Percentiles rank a stretch among this genome's conserved stretches.
phyloP scores from a whole-genome alignment of 2,797 vertebrate genomes.

The Coilia nasus region DNA sequence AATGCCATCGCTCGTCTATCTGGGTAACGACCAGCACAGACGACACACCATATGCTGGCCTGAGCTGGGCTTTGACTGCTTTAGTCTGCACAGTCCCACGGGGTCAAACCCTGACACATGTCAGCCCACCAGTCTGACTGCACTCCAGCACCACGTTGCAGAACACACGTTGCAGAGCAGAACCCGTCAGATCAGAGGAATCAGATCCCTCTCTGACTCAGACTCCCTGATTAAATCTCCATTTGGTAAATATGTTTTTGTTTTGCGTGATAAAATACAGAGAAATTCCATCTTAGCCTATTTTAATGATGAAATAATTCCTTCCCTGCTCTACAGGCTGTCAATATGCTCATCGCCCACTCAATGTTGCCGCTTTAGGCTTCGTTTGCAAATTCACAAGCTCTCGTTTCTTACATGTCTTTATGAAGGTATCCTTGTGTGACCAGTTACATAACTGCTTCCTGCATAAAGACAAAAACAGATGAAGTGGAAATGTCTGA shows the following conservation, averaged over 20 bases:
- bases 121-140: background rate
- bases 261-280: background rate
- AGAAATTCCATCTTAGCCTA: background rate
- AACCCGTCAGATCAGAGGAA: background rate
- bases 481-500: too few relatives aligned
- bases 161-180: background rate
- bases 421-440: too few relatives aligned
- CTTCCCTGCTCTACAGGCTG: background rate
- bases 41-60: background rate
- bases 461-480: too few relatives aligned
- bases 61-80: background rate
- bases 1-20: background rate
- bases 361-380: background rate
- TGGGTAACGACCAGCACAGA: background rate
- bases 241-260: background rate
- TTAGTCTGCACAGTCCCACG: background rate
- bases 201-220: background rate
- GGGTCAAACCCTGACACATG: background rate
- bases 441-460: too few relatives aligned
- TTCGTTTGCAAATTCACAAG: background rate
- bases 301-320: background rate
- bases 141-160: background rate
- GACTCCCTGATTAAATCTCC: background rate
- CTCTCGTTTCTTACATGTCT: background rate
- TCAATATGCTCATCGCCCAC: background rate